A percentile compares a stretch with the other conserved stretches of the same genome.
These are phyloP conservation scores for Ahaetulla prasina DNA, from an alignment of 2,113 vertebrate species.

Conservation along the genomic window DNA sequence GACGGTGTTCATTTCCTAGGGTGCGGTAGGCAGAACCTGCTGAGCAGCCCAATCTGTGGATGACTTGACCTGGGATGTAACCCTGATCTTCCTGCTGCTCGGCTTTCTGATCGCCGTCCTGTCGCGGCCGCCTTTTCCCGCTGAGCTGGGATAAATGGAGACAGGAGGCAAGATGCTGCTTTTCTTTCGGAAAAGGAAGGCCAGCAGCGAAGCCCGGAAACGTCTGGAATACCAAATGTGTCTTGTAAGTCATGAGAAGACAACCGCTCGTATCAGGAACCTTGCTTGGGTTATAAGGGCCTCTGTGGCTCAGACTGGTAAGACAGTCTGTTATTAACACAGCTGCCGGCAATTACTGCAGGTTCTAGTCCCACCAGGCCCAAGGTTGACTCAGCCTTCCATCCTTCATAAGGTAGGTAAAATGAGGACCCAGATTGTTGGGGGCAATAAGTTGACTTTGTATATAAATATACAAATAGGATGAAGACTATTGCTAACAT, in stretches of 20 bases:
- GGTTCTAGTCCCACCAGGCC: too few species aligned
- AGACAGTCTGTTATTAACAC: too few species aligned
- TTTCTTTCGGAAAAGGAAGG: constrained; percentile 89
- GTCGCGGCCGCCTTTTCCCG: background rate
- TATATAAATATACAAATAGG: too few species aligned
- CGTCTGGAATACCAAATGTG: constrained; percentile 90
- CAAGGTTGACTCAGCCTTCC: too few species aligned
- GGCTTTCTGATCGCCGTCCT: background rate
- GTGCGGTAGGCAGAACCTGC: background rate
- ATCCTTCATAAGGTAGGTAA: too few species aligned
- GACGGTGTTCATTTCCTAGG: background rate
- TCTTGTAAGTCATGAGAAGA: constrained; percentile 69
- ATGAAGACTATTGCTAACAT: too few species aligned
- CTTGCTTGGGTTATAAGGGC: background rate
- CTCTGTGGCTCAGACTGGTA: too few species aligned
- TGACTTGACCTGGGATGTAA: background rate
- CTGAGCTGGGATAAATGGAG: background rate
- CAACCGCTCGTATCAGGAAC: background rate
- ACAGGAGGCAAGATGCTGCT: constrained; percentile 76
- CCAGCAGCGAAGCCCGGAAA: constrained; percentile 82
- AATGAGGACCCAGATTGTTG: too few species aligned
- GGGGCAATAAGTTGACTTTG: too few species aligned
- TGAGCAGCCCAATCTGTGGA: background rate
- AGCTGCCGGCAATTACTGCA: too few species aligned
- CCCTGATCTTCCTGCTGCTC: background rate